Evolutionary conservation across 2,888 invertebrate species (phyloP), one percentile per base, ranked within the genome.

Genomic region (Steinernema carpocapsae): DNA sequence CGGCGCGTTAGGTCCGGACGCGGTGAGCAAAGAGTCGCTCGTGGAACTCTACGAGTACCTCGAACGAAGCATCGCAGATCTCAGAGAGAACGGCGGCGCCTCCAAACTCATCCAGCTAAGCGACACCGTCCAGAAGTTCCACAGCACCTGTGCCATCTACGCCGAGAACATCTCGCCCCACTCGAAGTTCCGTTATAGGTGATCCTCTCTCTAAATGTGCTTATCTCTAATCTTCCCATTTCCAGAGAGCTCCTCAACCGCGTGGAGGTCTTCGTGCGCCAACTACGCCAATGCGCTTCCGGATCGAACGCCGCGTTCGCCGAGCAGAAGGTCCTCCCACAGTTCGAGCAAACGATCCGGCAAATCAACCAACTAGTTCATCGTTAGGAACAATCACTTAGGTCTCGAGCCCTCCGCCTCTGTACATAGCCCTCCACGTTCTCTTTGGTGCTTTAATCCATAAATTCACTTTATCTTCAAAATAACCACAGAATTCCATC

Each of bases 91-190:
- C 19, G 71, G 71, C n/a, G 71, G 71, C 37, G 43, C 71, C 6
- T 64, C 64, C 4, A 64, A 64, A 29, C 70, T 84, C 26, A 84
- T 83, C 45, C 76, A 78, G 46, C 70, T 86, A 26, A 77, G 80
- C 56, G 86, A 86, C 70, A 74, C 81, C 71, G 78, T 82, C 51
- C 84, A 84, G 72, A 82, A 86, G 74, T 84, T 86, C 74, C 84
- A 85, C 74, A 75, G 78, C 17, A 82, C 81, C 17, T 95, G 94
- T 89, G 91, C 92, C 84, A 92, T 92, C 82, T 94, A 93, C 85
- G 93, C 93, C 19, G 95, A 95, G 83, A 91, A 91, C 79, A 92
- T 93, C 85, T 93, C 94, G 14, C 93, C 94, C 22, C 94, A 94
- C 87, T 92, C 93, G 71, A 93, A 94, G 86, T 94, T 95, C 88